These are phyloP conservation scores for Oxystoma pomonae DNA, from an alignment of 2,888 invertebrate genomes.

Conservation along the genomic window DNA sequence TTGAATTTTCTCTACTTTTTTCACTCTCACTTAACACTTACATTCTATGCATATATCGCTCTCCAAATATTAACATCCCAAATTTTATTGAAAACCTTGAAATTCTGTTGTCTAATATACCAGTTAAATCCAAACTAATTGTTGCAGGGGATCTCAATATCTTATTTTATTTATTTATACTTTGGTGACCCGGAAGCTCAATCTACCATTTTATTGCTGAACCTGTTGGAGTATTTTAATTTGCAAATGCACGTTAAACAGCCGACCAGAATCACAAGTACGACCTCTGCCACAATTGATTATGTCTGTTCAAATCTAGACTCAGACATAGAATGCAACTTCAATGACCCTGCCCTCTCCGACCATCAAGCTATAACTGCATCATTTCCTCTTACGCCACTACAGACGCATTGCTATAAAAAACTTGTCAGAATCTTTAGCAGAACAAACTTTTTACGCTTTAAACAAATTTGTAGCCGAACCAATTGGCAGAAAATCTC, in stretches of 20 bases:
- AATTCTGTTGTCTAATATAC: not conserved
- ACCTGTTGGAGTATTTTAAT: not conserved
- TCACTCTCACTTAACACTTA: not conserved
- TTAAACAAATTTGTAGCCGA: not conserved
- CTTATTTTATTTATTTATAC: no score
- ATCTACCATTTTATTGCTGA: not conserved
- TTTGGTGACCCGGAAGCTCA: not conserved
- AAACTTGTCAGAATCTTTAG: no score
- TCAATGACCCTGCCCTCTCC: not conserved
- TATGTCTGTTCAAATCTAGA: not conserved
- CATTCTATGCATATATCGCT: not conserved
- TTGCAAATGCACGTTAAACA: not conserved
- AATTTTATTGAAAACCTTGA: not conserved
- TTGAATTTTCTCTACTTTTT: not conserved
- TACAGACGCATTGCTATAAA: not conserved
- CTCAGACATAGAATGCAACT: not conserved
- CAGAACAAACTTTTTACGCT: not conserved
- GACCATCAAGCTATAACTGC: not conserved
- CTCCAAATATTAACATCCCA: not conserved
- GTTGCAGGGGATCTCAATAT: not conserved
- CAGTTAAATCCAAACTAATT: not conserved
- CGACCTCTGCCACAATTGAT: not conserved
- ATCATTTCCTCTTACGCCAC: not conserved
- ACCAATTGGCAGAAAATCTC: not conserved
- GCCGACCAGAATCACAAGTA: not conserved